Conservation (phyloP, 2,888 invertebrate genomes). For the Melolontha melolontha region DNA sequence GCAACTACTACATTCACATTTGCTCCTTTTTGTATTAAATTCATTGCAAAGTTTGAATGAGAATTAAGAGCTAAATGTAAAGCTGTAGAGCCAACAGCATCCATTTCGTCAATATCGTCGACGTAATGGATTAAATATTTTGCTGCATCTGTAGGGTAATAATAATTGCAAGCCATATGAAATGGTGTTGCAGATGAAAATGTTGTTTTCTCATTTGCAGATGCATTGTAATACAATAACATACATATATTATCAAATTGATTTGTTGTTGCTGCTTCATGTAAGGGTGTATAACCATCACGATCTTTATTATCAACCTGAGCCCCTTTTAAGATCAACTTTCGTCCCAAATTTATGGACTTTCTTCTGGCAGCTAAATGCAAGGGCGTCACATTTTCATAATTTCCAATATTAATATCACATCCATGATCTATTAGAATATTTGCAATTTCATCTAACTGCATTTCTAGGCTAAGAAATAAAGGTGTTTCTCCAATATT, state of each 20-base stretch:
- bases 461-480: slow-evolving; percentile 20
- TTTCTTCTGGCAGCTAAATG: slow-evolving; percentile 23
- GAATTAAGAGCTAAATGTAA: slow-evolving; percentile 24
- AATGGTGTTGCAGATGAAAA: slow-evolving; percentile 23
- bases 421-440: slow-evolving; percentile 18
- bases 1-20: slow-evolving; percentile 7
- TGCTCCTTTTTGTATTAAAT: slow-evolving; percentile 9
- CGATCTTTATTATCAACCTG: slow-evolving; percentile 18
- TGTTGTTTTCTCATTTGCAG: slow-evolving; percentile 32
- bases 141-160: slow-evolving; percentile 4
- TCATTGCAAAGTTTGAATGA: slow-evolving; percentile 17
- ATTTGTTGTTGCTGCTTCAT: slow-evolving; percentile 25
- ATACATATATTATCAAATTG: slow-evolving; percentile 25
- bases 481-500: slow-evolving; percentile 24
- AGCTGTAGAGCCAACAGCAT: slow-evolving; percentile 19
- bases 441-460: slow-evolving; percentile 13
- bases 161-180: slow-evolving; percentile 27
- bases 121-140: slow-evolving; percentile 22
- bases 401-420: slow-evolving; percentile 23
- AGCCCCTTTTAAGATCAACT: slow-evolving; percentile 9
- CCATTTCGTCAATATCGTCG: slow-evolving; percentile 16
- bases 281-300: slow-evolving; percentile 21
- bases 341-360: neutral
- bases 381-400: slow-evolving; percentile 23
- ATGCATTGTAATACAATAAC: slow-evolving; percentile 38